Evolutionary conservation across 1,140 invertebrate species (phyloP), one percentile per base, ranked within the genome.

Genomic region (Mizuhopecten yessoensis): DNA sequence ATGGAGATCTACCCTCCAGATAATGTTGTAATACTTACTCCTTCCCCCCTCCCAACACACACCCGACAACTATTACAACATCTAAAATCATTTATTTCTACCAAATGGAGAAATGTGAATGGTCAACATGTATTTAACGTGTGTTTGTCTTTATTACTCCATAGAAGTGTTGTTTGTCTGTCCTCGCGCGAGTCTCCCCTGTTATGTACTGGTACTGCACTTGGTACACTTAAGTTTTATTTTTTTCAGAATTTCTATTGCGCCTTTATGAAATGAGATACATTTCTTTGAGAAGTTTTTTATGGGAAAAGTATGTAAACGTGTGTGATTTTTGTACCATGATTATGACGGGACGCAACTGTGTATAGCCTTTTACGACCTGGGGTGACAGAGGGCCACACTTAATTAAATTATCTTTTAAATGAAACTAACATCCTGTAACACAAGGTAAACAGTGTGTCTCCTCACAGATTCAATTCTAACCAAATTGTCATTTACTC

Each of bases 201-300:
- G n/a, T 75, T 29, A 29, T 75, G 23, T 75, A 75, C 57, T 2
- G n/a, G 29, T 5, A 75, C 3, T 75, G 29, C 57, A 75, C 57
- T 75, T 75, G n/a, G 11, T 75, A n/a, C 57, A 75, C 57, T 75
- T 75, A 5, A 9, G n/a, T 17, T 39, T 39, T 75, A n/a, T 75
- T n/a, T 75, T 75, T 75, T 75, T 75, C 57, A 75, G 5, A 29
- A 75, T 75, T 75, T 75, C 57, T 75, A 75, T 75, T 75, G 57
- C 57, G 57, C 29, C 57, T n/a, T 75, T 3, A n/a, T n/a, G 57
- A 75, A 75, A 75, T 75, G 57, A 29, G 57, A 75, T 75, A 75
- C 57, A 75, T 29, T 5, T 75, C 57, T 75, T 75, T 29, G 45
- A 75, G 57, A n/a, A 75, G 3, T 75, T 75, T 75, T 57, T 57